phyloP scores from a whole-genome alignment of 2,888 invertebrate species.

The Rhopalosiphum nymphaeae region DNA sequence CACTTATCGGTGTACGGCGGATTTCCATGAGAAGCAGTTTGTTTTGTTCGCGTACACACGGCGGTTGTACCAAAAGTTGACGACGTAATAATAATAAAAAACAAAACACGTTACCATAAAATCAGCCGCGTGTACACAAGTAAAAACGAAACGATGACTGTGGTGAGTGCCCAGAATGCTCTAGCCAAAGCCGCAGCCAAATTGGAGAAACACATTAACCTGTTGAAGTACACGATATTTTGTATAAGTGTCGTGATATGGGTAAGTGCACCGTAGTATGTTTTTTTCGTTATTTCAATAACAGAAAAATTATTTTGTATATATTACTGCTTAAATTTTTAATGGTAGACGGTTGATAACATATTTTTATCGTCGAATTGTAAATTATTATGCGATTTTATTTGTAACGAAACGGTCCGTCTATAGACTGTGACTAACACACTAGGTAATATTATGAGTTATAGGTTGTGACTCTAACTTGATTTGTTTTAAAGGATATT shows the following conservation, averaged over 20 bases:
- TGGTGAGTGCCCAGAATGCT: slow-evolving; percentile 48
- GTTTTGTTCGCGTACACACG: background rate
- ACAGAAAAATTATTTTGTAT: too few relatives aligned
- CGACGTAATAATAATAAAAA: background rate
- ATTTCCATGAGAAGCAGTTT: background rate
- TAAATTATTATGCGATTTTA: too few relatives aligned
- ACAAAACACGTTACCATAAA: background rate
- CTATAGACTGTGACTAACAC: background rate
- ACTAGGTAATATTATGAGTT: background rate
- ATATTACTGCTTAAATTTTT: too few relatives aligned
- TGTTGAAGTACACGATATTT: slow-evolving; percentile 85
- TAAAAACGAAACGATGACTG: slow-evolving; percentile 13
- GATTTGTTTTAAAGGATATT: background rate
- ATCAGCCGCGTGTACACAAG: background rate
- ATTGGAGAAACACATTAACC: slow-evolving; percentile 82
- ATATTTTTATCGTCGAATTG: too few relatives aligned
- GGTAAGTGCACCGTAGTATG: slow-evolving; percentile 73
- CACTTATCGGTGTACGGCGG: background rate
- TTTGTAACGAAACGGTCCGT: background rate
- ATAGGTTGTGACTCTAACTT: background rate
- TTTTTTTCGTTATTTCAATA: background rate
- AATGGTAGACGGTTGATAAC: too few relatives aligned
- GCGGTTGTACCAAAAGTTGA: background rate
- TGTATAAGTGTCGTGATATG: slow-evolving; percentile 82
- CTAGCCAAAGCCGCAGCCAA: slow-evolving; percentile 71